Conservation (phyloP, 2,797 vertebrate species). For the Parambassis ranga region DNA sequence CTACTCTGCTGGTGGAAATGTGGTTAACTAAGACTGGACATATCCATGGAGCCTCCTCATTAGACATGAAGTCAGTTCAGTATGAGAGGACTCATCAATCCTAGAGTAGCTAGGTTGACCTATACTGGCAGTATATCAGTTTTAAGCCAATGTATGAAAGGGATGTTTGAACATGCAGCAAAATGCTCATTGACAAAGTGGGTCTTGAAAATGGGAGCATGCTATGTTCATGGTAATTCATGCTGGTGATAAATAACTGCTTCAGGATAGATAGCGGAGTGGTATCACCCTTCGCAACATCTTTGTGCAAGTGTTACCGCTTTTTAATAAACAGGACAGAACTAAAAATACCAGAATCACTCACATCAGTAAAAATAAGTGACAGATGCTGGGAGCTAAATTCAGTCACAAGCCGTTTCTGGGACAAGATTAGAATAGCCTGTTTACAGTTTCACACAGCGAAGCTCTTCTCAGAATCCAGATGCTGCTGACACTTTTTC, state of each 20-base stretch:
- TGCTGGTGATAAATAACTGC: constrained; percentile 21
- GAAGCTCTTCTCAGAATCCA: constrained; percentile 32
- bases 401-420: constrained; percentile 50
- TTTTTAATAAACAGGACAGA: constrained; percentile 39
- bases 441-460: constrained; percentile 37
- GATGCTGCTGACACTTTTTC: constrained; percentile 28
- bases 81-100: constrained; percentile 69
- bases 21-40: constrained; percentile 65
- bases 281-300: constrained; percentile 10
- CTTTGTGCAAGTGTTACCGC: neutral
- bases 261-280: neutral
- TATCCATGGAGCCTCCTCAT: constrained; percentile 71
- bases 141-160: constrained; percentile 22
- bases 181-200: constrained; percentile 30
- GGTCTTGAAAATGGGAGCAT: constrained; percentile 6
- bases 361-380: constrained; percentile 31
- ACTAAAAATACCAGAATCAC: constrained; percentile 42
- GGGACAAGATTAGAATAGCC: constrained; percentile 52
- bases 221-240: constrained; percentile 20
- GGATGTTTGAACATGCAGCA: constrained; percentile 5
- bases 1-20: constrained; percentile 55
- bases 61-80: constrained; percentile 66
- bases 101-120: constrained; percentile 25
- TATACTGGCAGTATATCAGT: constrained; percentile 8
- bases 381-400: constrained; percentile 51